Evolutionary conservation across 2,113 vertebrate genomes (phyloP).

Genomic region (Sterna hirundo): DNA sequence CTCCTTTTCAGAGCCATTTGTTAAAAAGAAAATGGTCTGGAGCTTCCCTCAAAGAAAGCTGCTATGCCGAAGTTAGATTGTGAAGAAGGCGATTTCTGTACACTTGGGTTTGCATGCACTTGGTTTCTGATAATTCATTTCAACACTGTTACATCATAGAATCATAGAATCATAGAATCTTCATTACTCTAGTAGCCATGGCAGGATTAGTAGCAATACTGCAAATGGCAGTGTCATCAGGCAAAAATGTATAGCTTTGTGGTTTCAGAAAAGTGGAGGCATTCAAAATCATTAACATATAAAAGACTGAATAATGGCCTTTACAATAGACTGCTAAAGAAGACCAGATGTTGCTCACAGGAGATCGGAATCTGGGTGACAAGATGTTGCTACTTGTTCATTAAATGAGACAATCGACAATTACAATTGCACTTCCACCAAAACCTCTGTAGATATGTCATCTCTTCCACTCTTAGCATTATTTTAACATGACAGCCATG

Average conservation of each 20-base stretch:
- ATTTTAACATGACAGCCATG: neutral
- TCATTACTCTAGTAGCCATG: neutral
- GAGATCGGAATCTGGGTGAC: neutral
- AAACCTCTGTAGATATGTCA: neutral
- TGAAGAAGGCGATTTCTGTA: neutral
- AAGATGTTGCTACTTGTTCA: constrained; percentile 14
- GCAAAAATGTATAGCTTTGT: constrained; percentile 34
- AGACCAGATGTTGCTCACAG: constrained; percentile 30
- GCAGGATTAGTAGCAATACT: neutral
- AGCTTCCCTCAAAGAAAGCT: neutral
- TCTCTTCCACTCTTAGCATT: neutral
- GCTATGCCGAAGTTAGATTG: neutral
- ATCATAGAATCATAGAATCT: neutral
- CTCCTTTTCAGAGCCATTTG: constrained; percentile 1
- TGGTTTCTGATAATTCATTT: constrained; percentile 16
- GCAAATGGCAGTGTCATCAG: constrained; percentile 8
- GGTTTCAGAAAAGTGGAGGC: constrained; percentile 18
- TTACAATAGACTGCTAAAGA: constrained; percentile 16
- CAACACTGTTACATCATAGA: neutral
- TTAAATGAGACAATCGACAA: neutral
- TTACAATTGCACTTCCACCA: neutral
- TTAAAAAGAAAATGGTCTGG: neutral
- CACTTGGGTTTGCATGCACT: neutral
- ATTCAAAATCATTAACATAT: constrained; percentile 17
- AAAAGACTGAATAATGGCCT: constrained; percentile 16